These are phyloP conservation scores for Melanostigma gelatinosum DNA, from an alignment of 2,113 vertebrate species.

Conservation along the genomic window DNA sequence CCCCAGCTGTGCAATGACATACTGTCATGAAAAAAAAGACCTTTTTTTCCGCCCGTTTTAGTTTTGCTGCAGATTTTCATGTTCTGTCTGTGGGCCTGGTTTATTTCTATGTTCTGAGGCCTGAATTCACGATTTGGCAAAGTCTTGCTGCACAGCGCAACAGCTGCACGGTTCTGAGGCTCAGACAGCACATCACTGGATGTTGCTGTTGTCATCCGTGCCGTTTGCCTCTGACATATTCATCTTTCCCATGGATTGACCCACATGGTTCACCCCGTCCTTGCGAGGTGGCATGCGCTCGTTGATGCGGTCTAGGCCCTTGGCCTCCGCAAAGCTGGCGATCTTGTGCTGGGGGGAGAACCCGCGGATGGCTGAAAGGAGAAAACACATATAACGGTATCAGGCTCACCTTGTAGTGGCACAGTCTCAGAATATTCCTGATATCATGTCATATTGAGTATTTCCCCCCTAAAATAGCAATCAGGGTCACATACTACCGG, in stretches of 20 bases:
- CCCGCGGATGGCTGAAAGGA: slow-evolving; percentile 82
- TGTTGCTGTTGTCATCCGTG: slow-evolving; percentile 87
- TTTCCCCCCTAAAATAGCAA: not conserved
- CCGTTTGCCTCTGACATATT: slow-evolving; percentile 87
- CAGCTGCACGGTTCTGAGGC: slow-evolving; percentile 63
- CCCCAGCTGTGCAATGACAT: slow-evolving; percentile 72
- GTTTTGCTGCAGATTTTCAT: slow-evolving; percentile 77
- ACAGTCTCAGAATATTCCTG: not conserved
- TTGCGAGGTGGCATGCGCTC: slow-evolving; percentile 87
- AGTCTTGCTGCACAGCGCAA: slow-evolving; percentile 73
- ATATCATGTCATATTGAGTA: not conserved
- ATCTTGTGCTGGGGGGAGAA: slow-evolving; percentile 89
- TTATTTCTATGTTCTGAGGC: slow-evolving; percentile 79
- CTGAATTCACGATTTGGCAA: slow-evolving; percentile 81
- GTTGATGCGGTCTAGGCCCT: slow-evolving; percentile 87
- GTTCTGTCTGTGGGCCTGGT: slow-evolving; percentile 74
- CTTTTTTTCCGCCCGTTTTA: slow-evolving; percentile 67
- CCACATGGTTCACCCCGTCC: slow-evolving; percentile 86
- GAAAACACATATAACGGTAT: slow-evolving; percentile 30
- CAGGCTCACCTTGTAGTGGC: slow-evolving; percentile 2
- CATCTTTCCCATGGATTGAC: slow-evolving; percentile 87
- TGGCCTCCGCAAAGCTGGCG: slow-evolving; percentile 86
- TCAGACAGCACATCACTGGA: slow-evolving; percentile 82
- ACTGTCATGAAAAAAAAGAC: slow-evolving; percentile 72
- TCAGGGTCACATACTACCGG: not conserved